Percentiles rank a stretch among this genome's conserved stretches.
Conservation (phyloP, 2,888 invertebrate genomes). For the Venusia cambrica region DNA sequence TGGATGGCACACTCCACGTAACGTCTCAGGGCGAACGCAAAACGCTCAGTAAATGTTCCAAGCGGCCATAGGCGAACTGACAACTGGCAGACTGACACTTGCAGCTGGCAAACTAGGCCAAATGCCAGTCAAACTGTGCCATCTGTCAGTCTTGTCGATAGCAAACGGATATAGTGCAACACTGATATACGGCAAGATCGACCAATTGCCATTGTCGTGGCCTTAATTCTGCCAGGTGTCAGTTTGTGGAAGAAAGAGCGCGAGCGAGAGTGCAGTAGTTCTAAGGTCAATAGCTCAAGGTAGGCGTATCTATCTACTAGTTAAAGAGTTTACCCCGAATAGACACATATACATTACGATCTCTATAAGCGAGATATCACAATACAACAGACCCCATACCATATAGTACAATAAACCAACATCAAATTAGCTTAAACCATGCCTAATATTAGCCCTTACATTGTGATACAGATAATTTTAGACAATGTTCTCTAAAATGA, state of each 20-base stretch:
- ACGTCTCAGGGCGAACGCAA: slow-evolving; percentile 25
- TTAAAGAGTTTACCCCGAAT: slow-evolving; percentile 20
- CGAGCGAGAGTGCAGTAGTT: slow-evolving; percentile 35
- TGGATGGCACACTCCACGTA: slow-evolving; percentile 15
- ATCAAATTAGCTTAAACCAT: background rate
- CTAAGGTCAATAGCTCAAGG: slow-evolving; percentile 26
- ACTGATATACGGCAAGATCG: too few relatives aligned
- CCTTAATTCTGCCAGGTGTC: slow-evolving; percentile 15
- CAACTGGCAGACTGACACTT: slow-evolving; percentile 9
- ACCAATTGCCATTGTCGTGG: too few relatives aligned
- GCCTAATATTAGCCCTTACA: background rate
- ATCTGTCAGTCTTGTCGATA: slow-evolving; percentile 1
- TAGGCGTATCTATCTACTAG: slow-evolving; percentile 28
- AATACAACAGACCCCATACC: slow-evolving; percentile 12
- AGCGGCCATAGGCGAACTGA: slow-evolving; percentile 14
- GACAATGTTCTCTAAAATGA: background rate
- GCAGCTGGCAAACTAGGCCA: slow-evolving; percentile 5
- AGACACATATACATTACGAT: slow-evolving; percentile 20
- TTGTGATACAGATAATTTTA: background rate
- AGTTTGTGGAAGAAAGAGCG: slow-evolving; percentile 25
- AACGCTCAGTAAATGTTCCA: slow-evolving; percentile 25
- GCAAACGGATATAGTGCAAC: too few relatives aligned
- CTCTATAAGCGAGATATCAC: slow-evolving; percentile 19
- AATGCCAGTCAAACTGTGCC: too few relatives aligned
- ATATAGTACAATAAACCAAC: slow-evolving; percentile 1